These are phyloP conservation scores for Lissonota sp. DNA, from an alignment of 2,888 invertebrate species.

Conservation along the genomic window DNA sequence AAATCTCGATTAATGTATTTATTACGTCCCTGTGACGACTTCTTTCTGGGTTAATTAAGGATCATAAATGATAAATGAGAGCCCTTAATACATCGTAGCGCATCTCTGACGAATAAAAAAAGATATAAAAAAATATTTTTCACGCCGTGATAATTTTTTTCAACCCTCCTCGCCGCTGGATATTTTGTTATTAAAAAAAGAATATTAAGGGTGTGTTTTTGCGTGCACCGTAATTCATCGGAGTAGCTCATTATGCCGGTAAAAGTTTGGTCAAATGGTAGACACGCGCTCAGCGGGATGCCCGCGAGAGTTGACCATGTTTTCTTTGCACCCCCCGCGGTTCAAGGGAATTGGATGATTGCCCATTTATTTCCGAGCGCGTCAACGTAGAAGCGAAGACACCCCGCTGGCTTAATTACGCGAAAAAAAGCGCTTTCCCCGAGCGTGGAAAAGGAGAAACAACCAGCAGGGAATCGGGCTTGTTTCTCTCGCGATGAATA, in stretches of 20 bases:
- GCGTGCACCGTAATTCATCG: conserved; percentile 32
- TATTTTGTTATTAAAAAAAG: background rate
- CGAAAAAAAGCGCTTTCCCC: conserved; percentile 9
- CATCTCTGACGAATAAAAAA: no score
- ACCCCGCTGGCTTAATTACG: conserved; percentile 54
- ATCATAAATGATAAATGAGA: conserved; percentile 7
- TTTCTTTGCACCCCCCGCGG: conserved; percentile 17
- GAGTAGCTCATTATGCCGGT: conserved; percentile 18
- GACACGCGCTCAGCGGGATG: conserved; percentile 9
- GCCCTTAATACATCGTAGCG: no score
- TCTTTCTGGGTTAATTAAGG: conserved; percentile 16
- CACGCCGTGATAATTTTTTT: no score
- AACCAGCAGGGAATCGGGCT: conserved; percentile 1
- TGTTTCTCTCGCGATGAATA: no score
- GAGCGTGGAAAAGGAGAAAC: conserved; percentile 1
- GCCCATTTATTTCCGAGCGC: conserved; percentile 16
- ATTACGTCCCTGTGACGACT: background rate
- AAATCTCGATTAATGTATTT: conserved; percentile 21
- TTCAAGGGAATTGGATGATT: background rate
- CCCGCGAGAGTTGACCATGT: conserved; percentile 33
- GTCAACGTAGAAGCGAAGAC: conserved; percentile 40
- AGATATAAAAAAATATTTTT: no score
- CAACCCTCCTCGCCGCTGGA: no score
- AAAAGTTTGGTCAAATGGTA: conserved; percentile 28
- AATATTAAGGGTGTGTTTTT: conserved; percentile 6